These are phyloP conservation scores for Tribolium freemani DNA, from an alignment of 2,888 invertebrate species.

Conservation along the genomic window DNA sequence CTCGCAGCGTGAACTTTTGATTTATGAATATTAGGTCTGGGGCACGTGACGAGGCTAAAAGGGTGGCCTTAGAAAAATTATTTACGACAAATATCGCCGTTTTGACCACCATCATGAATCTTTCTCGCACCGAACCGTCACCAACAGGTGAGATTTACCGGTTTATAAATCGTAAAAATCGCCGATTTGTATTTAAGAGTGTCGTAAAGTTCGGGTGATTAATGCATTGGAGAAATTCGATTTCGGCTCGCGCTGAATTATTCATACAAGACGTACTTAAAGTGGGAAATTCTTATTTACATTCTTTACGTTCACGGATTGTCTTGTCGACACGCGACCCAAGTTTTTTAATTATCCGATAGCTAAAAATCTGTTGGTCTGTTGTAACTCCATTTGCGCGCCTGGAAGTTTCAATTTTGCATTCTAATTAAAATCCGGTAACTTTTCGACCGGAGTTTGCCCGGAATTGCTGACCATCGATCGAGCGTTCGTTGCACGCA, in stretches of 20 bases:
- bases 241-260: constrained; percentile 13
- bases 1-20: not conserved
- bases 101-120: constrained; percentile 32
- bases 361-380: not conserved
- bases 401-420: not conserved
- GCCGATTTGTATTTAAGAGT: not conserved
- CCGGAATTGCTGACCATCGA: constrained; percentile 9
- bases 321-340: not conserved
- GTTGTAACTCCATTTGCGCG: not conserved
- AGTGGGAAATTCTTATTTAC: constrained; percentile 14
- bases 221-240: constrained; percentile 15
- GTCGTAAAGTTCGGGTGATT: not conserved
- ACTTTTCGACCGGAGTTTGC: not conserved
- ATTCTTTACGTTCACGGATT: constrained; percentile 18
- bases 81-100: constrained; percentile 16
- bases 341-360: constrained; percentile 2
- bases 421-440: not conserved
- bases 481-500: not conserved
- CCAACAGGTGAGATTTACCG: constrained; percentile 42
- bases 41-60: not conserved
- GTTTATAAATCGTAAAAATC: constrained; percentile 1
- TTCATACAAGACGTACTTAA: constrained; percentile 19
- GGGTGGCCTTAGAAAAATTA: not conserved
- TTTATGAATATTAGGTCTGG: not conserved
- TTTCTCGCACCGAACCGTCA: constrained; percentile 36